Conservation (phyloP, 2,113 vertebrate species). For the Arenaria interpres region DNA sequence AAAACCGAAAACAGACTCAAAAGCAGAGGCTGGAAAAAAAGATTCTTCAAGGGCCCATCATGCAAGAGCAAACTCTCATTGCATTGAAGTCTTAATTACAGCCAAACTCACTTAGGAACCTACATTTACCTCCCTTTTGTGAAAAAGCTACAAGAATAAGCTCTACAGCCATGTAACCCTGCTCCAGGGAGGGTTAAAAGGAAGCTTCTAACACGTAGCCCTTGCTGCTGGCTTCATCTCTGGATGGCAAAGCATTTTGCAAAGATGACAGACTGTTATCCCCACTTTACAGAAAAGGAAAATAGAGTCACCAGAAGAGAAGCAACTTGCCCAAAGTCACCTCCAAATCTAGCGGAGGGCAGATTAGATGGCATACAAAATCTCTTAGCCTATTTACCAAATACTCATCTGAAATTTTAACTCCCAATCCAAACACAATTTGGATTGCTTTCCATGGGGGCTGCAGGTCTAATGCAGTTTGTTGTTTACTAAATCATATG, state of each 20-base stretch:
- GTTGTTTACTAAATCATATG: slow-evolving; percentile 13
- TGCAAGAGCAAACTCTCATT: neutral
- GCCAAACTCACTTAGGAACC: neutral
- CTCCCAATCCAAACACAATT: slow-evolving; percentile 6
- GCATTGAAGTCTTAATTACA: neutral
- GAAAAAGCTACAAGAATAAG: neutral
- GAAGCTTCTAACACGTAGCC: neutral
- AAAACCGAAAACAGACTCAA: neutral
- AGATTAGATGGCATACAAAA: neutral
- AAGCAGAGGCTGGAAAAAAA: neutral
- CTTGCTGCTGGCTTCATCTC: neutral
- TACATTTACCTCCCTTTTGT: neutral
- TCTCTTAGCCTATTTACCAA: neutral
- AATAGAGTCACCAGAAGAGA: neutral
- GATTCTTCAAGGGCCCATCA: neutral
- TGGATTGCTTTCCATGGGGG: neutral
- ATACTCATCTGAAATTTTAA: neutral
- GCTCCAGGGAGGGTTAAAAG: neutral
- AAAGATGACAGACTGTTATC: neutral
- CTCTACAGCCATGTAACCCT: neutral
- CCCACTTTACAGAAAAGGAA: neutral
- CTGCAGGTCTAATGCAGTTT: neutral
- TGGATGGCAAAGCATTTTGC: neutral
- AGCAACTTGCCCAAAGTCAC: neutral
- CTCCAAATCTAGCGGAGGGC: neutral